Base-by-base conservation (phyloP, 1,140 invertebrate species). In the Drosophila virilis region DNA sequence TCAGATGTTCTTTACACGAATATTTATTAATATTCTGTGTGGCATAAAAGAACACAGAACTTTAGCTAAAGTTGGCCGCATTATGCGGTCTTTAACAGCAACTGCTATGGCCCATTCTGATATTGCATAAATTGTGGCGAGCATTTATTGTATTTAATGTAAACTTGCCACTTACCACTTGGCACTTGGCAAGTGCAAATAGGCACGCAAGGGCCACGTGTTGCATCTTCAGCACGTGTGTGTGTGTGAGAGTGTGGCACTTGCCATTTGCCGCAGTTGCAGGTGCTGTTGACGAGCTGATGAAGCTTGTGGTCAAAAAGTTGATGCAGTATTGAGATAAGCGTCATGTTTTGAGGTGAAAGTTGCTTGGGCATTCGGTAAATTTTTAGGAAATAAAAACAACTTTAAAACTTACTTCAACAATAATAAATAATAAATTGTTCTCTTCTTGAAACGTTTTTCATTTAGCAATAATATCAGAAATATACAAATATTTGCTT, bases 91-190 rank as follows among this genome's bases (percentile, higher is more conserved):
- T 33, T 46, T 13, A 13, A 64, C 28, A n/a, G 58, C 38, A 52
- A 35, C 28, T 55, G 45, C 32, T 9, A 17, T 42, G 54, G 57
- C 50, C 71, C 68, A 62, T 84, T 68, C 35, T 71, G 73, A 75
- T 67, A 64, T 84, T 83, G 78, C 82, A 86, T 84, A 86, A 84
- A 81, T 86, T 81, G 82, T 86, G 82, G 74, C 70, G 66, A 77
- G 78, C 68, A 85, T 85, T 86, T 86, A 81, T 86, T 85, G 82
- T 85, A 81, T 78, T 85, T 85, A 85, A 85, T 86, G 75, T 86
- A 86, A 85, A 86, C 82, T 86, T 85, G 82, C 81, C 82, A 73
- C 68, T 71, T 64, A 48, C 60, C 81, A 80, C 80, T 83, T 83
- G 80, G 28, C 80, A 84, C 82, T 81, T 78, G 64, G 52, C 81